Base-by-base conservation (phyloP, 2,113 vertebrate species). In the Eubucco bourcierii region DNA sequence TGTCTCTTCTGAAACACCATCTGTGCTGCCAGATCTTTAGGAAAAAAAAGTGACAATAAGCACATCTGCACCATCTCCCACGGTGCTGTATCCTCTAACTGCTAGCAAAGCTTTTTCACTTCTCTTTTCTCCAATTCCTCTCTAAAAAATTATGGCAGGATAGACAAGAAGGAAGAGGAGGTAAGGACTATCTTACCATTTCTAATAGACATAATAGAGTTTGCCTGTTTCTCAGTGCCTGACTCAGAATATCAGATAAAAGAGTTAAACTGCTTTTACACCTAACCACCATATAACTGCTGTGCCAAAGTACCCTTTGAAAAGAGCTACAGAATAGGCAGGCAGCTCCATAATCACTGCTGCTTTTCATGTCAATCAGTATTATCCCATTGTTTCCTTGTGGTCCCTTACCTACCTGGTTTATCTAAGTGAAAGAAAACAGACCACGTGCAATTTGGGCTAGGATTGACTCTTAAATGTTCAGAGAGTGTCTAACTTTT, bases 301-400 rank as follows among this genome's bases (percentile, higher is more conserved):
- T 75, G 24, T 25, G 63, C 71, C 74, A 78, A 88, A 59, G 64
- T 27, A 60, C 59, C 66, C 52, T 31, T 18, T 56, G 70, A 70
- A 90, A 87, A 88, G 78, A 20, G 5, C 55, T 76, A 47, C 59
- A 64, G 24, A 93, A 94, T 41, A 76, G 46, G 71, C 56, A 90
- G 59, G 64, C 85, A 82, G 52, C 81, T 92, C 79, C 10, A 0
- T 37, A 93, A 93, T 90, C 80, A 47, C 78, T 76, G 71, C 77
- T 79, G 59, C 60, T 96, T 88, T 94, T 87, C 78, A 74, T 74
- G 87, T 76, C 92, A 94, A 82, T 92, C 92, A 94, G 81, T 47
- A 95, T 95, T 94, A 96, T 85, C 79, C 93, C 58, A 92, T 90
- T 95, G 72, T 94, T 96, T 91, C 64, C 68, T 80, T 23, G 39